These are phyloP conservation scores for Amphipoea lucens DNA, from an alignment of 2,888 invertebrate genomes.

Conservation along the genomic window DNA sequence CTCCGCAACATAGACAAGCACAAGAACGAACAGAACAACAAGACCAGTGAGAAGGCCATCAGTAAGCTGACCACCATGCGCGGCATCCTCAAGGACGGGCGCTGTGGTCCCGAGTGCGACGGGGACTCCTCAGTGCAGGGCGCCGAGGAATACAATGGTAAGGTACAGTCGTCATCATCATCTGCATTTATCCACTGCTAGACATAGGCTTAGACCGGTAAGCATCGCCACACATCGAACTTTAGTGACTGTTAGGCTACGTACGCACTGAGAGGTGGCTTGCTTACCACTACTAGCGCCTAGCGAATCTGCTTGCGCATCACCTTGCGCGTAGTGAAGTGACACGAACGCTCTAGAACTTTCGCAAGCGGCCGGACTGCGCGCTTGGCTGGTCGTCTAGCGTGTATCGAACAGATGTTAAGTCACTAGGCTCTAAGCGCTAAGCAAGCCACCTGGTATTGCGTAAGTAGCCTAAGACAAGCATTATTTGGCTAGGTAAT, in stretches of 20 bases:
- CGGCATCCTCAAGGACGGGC: slow-evolving; percentile 85
- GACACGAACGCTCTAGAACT: neutral
- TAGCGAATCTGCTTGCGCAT: too few species aligned
- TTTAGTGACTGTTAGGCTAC: neutral
- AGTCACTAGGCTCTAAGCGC: neutral
- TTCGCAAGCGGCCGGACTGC: neutral
- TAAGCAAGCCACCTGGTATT: too few species aligned
- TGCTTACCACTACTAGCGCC: too few species aligned
- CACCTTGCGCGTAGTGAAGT: too few species aligned
- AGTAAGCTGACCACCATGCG: slow-evolving; percentile 86
- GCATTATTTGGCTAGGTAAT: neutral
- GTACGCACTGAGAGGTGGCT: too few species aligned
- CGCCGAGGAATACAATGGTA: slow-evolving; percentile 77
- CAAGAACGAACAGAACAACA: slow-evolving; percentile 82
- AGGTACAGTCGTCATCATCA: slow-evolving; percentile 29
- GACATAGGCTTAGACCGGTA: neutral
- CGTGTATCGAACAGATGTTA: neutral
- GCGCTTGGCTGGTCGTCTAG: neutral
- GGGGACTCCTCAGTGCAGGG: slow-evolving; percentile 83
- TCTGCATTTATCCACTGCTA: neutral
- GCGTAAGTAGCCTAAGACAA: neutral
- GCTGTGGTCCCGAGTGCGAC: slow-evolving; percentile 86
- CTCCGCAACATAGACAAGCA: slow-evolving; percentile 88
- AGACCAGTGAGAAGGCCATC: slow-evolving; percentile 80
- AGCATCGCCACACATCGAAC: neutral